Base-by-base conservation (phyloP, 2,113 vertebrate genomes). In the Ceratotherium simum region DNA sequence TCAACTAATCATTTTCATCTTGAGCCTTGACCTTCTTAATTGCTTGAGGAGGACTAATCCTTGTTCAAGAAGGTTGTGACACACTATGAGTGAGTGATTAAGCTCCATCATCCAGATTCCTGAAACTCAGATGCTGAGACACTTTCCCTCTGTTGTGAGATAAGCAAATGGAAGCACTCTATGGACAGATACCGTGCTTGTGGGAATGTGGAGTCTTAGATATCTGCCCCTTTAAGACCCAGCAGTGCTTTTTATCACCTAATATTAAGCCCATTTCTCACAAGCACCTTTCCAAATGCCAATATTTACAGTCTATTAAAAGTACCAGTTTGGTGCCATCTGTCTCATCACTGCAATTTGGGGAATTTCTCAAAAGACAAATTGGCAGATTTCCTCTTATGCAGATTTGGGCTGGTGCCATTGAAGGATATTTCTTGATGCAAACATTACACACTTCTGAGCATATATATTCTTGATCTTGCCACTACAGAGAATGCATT, bases 311-410 rank as follows among this genome's bases (percentile, higher is more conserved):
- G 69, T 65, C 75, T 79, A 58, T 60, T 76, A 94, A 36, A 78
- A 42, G 31, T 60, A 58, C 51, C 91, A 27, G 39, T 64, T 86
- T 48, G 73, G 18, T 62, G 36, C 56, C 73, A 51, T 94, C 83
- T 94, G 84, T 56, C 64, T 86, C 36, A 95, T 33, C 33, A 5
- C 23, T 80, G 78, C 18, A 80, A 29, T 64, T 39, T 33, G 18
- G 56, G 48, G 39, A 64, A 72, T n/a, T 92, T 98, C 88, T 95
- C 73, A 72, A 87, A 91, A 54, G 80, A 81, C 51, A 88, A 76
- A 65, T 33, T 95, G 46, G 76, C 85, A 80, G 65, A 27, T 65
- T 90, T 97, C 29, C 54, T 91, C 36, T 81, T 51, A 31, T 7
- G 33, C 2, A 81, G 36, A 58, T 46, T 82, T 29, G 56, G 56